Evolutionary conservation across 2,113 vertebrate species (phyloP).

Genomic region (Blennius ocellaris): DNA sequence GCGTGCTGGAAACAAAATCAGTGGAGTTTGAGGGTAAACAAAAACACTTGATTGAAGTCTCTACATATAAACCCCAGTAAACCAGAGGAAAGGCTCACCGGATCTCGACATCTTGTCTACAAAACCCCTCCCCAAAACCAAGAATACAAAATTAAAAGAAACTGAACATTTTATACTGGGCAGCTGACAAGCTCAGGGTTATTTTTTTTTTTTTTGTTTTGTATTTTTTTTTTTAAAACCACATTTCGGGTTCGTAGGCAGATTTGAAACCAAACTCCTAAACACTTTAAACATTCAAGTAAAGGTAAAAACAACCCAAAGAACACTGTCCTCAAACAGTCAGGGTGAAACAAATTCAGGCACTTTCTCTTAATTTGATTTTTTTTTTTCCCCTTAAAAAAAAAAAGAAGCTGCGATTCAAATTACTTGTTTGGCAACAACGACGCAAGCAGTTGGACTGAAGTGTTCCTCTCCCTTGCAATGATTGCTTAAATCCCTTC

Average conservation of each 20-base stretch:
- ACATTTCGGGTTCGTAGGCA: constrained; percentile 80
- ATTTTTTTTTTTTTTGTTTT: neutral
- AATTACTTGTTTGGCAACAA: constrained; percentile 87
- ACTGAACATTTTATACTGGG: constrained; percentile 67
- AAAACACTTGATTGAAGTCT: constrained; percentile 65
- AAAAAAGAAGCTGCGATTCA: constrained; percentile 76
- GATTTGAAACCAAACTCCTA: constrained; percentile 90
- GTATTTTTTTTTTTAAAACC: constrained; percentile 21
- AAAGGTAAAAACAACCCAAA: constrained; percentile 85
- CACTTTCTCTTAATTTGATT: constrained; percentile 95
- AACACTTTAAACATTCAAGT: constrained; percentile 96
- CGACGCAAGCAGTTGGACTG: constrained; percentile 70
- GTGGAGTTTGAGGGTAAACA: constrained; percentile 71
- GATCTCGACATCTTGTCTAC: constrained; percentile 56
- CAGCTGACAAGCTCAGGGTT: constrained; percentile 66
- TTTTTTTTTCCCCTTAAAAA: constrained; percentile 76
- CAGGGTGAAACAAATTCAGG: constrained; percentile 95
- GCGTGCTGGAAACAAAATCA: constrained; percentile 62
- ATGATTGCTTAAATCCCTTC: constrained; percentile 73
- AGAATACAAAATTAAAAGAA: constrained; percentile 39
- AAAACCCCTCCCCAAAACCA: constrained; percentile 40
- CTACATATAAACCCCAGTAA: constrained; percentile 60
- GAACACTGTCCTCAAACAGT: constrained; percentile 90
- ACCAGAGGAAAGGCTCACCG: constrained; percentile 55
- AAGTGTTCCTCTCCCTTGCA: constrained; percentile 62